Evolutionary conservation across 1,140 invertebrate genomes (phyloP), one percentile per base, ranked within the genome.

Genomic region (Philotrypesis tridentata): DNA sequence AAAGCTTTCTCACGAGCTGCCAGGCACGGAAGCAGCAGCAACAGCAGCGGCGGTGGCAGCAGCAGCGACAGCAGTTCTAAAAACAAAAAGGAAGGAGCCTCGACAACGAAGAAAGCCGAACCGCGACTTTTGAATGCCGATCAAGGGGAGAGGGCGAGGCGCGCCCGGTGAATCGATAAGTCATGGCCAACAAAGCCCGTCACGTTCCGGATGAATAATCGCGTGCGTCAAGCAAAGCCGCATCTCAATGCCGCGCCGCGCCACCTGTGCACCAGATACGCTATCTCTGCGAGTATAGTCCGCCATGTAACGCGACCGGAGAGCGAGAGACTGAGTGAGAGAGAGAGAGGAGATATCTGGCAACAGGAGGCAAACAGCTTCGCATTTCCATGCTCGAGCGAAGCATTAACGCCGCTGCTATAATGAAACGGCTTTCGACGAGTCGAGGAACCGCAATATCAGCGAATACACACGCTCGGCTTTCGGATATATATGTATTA

Each of bases 161-260:
- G 48, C 21, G 21, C 48, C 21, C 9, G 29, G 25, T 17, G 48
- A 79, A 61, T 79, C 76, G 65, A 79, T 70, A 70, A 79, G 65
- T 70, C 76, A 79, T 55, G 40, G 23, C 43, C 61, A 70, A 70
- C 27, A 79, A 79, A 55, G 76, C 68, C 17, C 43, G 29, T 79
- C 76, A 79, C 37, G 65, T 79, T 77, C 43, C 65, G 61, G 33
- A 48, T 60, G 76, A 70, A 79, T 79, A 70, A 79, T 79, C 68
- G 43, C 37, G 48, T 17, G 29, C 21, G 72, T 74, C 72, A 74
- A 74, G 37, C 29, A 27, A 65, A 25, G n/a, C 33, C 60, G 60
- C 48, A 74, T 61, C 55, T 33, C 55, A 33, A 61, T 74, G 48
- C 23, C 63, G 23, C 27, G n/a, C 7, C 8, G 23, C 61, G 27